phyloP scores from a whole-genome alignment of 2,113 vertebrate species.

The Triplophysa tibetana region DNA sequence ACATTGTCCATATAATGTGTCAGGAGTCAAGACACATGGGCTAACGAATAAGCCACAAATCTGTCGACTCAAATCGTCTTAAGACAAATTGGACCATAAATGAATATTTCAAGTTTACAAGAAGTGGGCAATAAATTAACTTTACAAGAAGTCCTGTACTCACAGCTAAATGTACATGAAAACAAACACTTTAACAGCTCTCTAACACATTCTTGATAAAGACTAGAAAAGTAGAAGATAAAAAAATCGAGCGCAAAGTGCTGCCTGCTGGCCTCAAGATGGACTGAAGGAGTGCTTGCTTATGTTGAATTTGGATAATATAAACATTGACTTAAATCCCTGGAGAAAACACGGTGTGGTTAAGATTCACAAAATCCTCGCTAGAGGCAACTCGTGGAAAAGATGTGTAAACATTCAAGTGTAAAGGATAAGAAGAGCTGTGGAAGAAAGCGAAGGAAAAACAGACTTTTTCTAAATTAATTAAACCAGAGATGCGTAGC shows the following conservation, averaged over 20 bases:
- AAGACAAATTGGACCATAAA: too few relatives aligned
- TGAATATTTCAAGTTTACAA: too few relatives aligned
- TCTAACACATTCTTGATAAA: background rate
- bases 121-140: too few relatives aligned
- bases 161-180: background rate
- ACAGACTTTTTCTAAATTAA: slow-evolving; percentile 14
- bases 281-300: slow-evolving; percentile 30
- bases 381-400: slow-evolving; percentile 11
- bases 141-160: too few relatives aligned
- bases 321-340: slow-evolving; percentile 36
- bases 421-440: background rate
- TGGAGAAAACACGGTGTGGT: slow-evolving; percentile 20
- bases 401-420: slow-evolving; percentile 21
- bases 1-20: background rate
- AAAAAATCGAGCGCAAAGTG: slow-evolving; percentile 2
- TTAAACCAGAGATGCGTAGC: background rate
- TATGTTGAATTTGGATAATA: slow-evolving; percentile 35
- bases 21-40: background rate
- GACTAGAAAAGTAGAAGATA: background rate
- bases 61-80: too few relatives aligned
- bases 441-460: background rate
- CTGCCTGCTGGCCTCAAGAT: slow-evolving; percentile 5
- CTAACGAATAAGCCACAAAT: background rate
- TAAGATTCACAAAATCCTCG: slow-evolving; percentile 34
- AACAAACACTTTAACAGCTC: background rate